Conservation (phyloP, 2,797 vertebrate genomes). For the Clamator glandarius region DNA sequence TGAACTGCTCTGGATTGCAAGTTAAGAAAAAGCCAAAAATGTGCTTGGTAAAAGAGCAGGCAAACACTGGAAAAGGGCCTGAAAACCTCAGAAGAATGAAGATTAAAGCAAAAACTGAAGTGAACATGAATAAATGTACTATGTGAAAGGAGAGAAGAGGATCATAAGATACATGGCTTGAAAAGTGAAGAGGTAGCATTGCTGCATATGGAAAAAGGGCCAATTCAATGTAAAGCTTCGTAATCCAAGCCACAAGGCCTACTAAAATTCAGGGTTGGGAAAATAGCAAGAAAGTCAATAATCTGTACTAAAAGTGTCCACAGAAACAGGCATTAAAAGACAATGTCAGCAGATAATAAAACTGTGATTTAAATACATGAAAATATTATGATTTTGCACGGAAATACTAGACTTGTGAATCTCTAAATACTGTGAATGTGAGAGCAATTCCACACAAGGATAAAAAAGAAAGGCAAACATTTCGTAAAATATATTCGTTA, state of each 20-base stretch:
- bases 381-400: not conserved
- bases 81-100: not conserved
- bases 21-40: no score
- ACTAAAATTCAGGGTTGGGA: not conserved
- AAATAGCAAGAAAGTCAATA: not conserved
- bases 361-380: not conserved
- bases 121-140: not conserved
- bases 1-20: not conserved
- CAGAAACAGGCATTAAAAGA: not conserved
- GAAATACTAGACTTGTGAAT: not conserved
- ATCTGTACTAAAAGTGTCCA: not conserved
- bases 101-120: not conserved
- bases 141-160: not conserved
- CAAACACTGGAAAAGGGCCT: not conserved
- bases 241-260: not conserved
- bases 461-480: not conserved
- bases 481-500: not conserved
- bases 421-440: not conserved
- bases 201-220: not conserved
- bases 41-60: not conserved
- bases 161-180: not conserved
- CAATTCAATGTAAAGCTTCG: not conserved
- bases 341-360: not conserved
- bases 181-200: not conserved
- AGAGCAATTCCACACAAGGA: not conserved